Base-by-base conservation (phyloP, 2,888 invertebrate genomes). In the Nomada lathburiana region DNA sequence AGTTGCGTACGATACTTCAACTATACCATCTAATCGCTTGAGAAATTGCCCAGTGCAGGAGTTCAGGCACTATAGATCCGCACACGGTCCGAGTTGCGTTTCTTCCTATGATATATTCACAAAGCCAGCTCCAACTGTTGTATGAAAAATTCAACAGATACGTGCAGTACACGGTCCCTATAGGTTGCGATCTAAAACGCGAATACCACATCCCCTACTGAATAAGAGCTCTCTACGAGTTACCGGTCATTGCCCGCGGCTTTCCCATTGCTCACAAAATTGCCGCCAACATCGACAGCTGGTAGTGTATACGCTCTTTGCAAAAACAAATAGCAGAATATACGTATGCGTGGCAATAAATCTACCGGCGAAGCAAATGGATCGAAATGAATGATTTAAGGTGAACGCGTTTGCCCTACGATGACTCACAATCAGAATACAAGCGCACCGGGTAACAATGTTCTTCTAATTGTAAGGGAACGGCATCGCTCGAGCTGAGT, bases 371-470 rank as follows among this genome's bases (percentile, higher is more conserved):
- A 16, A 59, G 7, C 36, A 36, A 36, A 36, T 7, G 7, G 36
- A 36, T 36, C 7, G 62, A 72, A 60, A 71, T 67, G 55, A 82
- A 80, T 82, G 84, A 85, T 85, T 86, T 85, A 84, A 89, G 87
- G 85, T 75, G 84, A 85, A 80, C 79, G 76, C 73, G 53, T 68
- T 83, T 62, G 64, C 64, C 65, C 26, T 69, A 73, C 70, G 82
- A 85, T 89, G 87, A 89, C 88, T 90, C 88, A 90, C 78, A 80
- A 69, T 77, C 74, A 1, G 36, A 67, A 26, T 76, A 72, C 57
- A 36, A 36, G 36, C 36, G 7, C 36, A 7, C 67, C 74, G 44
- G 55, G 42, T 44, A 77, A 73, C 81, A 50, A 63, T 63, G 44
- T 80, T 69, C 60, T n/a, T 13, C 63, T 63, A 53, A 47, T n/a